A percentile compares a stretch with the other conserved stretches of the same genome.
Conservation (phyloP, 2,888 invertebrate genomes). For the Piscicola geometra region DNA sequence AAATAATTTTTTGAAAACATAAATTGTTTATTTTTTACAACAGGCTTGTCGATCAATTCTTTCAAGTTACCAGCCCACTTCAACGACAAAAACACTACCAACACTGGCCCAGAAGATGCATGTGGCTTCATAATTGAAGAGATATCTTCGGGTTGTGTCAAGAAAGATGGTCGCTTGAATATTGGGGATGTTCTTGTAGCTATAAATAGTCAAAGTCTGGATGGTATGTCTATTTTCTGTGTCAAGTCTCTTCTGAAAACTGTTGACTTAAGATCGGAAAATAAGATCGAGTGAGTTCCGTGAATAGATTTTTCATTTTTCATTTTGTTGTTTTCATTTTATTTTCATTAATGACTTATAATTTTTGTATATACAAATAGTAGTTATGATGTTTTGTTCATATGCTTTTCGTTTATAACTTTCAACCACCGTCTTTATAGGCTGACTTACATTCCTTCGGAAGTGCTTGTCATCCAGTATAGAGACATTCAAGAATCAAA, state of each 20-base stretch:
- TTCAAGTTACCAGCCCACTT: not conserved
- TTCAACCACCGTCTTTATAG: too few species aligned
- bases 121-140: constrained; percentile 61
- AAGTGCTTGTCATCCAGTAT: too few species aligned
- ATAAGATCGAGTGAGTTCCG: not conserved
- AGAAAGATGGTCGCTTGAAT: constrained; percentile 61
- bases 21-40: not conserved
- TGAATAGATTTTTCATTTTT: too few species aligned
- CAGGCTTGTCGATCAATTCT: constrained; percentile 62
- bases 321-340: too few species aligned
- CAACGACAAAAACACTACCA: constrained; percentile 8
- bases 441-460: too few species aligned
- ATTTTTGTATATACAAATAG: too few species aligned
- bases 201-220: constrained; percentile 62
- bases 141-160: constrained; percentile 61
- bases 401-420: too few species aligned
- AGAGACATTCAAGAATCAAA: too few species aligned
- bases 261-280: constrained; percentile 58
- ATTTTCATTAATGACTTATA: too few species aligned
- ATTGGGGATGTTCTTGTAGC: constrained; percentile 62
- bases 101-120: constrained; percentile 55
- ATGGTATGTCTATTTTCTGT: constrained; percentile 62
- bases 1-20: not conserved
- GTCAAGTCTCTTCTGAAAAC: constrained; percentile 62
- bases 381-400: too few species aligned